These are phyloP conservation scores for Oopsacas minuta DNA, from an alignment of 37 sponge, comb jelly and placozoan species.

Conservation along the genomic window DNA sequence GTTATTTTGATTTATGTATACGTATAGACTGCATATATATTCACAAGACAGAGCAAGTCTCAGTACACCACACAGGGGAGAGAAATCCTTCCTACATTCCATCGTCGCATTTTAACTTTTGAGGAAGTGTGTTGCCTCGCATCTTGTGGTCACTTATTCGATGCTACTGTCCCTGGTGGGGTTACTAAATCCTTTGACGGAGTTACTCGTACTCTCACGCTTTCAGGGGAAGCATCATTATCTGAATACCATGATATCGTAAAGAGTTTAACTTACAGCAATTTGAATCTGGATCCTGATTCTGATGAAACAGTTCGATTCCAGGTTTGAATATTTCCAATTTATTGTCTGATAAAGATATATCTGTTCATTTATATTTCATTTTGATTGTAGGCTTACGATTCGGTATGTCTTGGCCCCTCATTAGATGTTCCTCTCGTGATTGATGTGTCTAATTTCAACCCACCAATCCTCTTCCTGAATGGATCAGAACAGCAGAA, in stretches of 20 bases:
- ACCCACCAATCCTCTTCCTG: slow-evolving; percentile 9
- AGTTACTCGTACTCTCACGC: not conserved
- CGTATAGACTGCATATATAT: not conserved
- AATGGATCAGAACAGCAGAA: not conserved
- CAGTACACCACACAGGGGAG: not conserved
- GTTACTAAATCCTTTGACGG: not conserved
- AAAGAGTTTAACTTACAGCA: not conserved
- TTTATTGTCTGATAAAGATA: not conserved
- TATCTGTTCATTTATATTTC: not conserved
- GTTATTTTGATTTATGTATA: not conserved
- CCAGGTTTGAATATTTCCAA: not conserved
- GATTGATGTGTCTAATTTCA: slow-evolving; percentile 4
- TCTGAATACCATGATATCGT: not conserved
- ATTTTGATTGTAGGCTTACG: not conserved
- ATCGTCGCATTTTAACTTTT: not conserved
- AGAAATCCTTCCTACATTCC: not conserved
- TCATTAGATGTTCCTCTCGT: not conserved
- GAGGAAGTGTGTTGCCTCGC: not conserved
- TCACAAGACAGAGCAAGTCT: not conserved
- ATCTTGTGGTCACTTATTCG: not conserved
- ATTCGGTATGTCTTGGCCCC: not conserved
- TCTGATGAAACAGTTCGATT: not conserved
- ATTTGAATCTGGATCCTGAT: not conserved
- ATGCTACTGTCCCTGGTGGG: not conserved
- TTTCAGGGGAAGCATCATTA: not conserved